These are phyloP conservation scores for Eumerus sabulonum DNA, from an alignment of 2,888 invertebrate species.

Conservation along the genomic window DNA sequence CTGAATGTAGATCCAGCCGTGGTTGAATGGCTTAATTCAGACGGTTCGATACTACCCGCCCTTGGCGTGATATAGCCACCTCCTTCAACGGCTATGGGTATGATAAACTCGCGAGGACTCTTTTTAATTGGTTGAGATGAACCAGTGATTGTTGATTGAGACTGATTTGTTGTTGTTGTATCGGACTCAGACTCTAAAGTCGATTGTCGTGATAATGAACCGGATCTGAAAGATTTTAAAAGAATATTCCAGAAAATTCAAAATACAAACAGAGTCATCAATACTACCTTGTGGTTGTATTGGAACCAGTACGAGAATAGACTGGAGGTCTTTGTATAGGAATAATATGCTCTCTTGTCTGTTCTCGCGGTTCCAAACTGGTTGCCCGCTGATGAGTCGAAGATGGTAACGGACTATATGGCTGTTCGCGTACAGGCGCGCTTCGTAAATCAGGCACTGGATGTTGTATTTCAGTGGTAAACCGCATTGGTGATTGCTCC, in stretches of 20 bases:
- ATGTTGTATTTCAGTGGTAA: conserved; percentile 83
- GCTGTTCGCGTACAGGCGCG: conserved; percentile 77
- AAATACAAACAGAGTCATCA: not conserved
- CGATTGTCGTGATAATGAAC: conserved; percentile 80
- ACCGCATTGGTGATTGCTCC: conserved; percentile 79
- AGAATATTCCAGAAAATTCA: not conserved
- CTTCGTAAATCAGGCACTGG: conserved; percentile 79
- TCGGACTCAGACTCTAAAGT: conserved; percentile 87
- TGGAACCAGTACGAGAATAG: conserved; percentile 76
- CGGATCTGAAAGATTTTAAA: conserved; percentile 71
- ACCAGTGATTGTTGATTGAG: conserved; percentile 82
- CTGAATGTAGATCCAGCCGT: conserved; percentile 80
- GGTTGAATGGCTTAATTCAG: conserved; percentile 82
- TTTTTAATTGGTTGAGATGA: conserved; percentile 88
- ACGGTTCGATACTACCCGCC: conserved; percentile 87
- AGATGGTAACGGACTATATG: conserved; percentile 76
- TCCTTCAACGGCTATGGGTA: conserved; percentile 95
- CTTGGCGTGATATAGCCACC: conserved; percentile 86
- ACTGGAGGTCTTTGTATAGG: conserved; percentile 81
- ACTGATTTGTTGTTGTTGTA: conserved; percentile 78
- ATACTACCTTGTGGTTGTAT: conserved; percentile 75
- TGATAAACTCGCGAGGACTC: conserved; percentile 93
- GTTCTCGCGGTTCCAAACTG: conserved; percentile 80
- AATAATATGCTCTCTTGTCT: conserved; percentile 84
- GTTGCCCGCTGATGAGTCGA: conserved; percentile 80